These are phyloP conservation scores for Chrysotoxum bicinctum DNA, from an alignment of 2,888 invertebrate genomes.

Conservation along the genomic window DNA sequence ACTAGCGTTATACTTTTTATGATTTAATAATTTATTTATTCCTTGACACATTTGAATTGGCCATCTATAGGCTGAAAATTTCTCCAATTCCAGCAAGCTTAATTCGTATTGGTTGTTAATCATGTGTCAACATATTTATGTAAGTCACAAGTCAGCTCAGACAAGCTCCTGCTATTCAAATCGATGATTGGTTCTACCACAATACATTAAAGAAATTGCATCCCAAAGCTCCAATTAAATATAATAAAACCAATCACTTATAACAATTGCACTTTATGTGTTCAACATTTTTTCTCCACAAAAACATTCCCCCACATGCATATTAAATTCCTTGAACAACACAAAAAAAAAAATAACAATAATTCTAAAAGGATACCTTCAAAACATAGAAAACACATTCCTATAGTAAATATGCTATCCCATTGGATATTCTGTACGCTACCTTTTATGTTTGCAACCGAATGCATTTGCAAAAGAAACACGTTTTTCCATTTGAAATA, in stretches of 20 bases:
- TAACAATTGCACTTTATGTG: not conserved
- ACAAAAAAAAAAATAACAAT: not conserved
- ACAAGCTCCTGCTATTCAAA: too few relatives aligned
- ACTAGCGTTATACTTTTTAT: too few relatives aligned
- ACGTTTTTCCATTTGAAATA: slow-evolving; percentile 38
- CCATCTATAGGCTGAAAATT: too few relatives aligned
- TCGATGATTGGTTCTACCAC: too few relatives aligned
- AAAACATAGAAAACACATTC: not conserved
- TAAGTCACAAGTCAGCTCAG: too few relatives aligned
- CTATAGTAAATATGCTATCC: not conserved
- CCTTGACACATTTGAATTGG: too few relatives aligned
- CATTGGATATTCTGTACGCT: slow-evolving; percentile 33
- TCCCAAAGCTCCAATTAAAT: not conserved
- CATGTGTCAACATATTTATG: too few relatives aligned
- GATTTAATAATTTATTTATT: too few relatives aligned
- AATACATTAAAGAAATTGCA: not conserved
- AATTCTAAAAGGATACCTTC: not conserved
- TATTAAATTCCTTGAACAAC: not conserved
- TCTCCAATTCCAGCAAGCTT: too few relatives aligned
- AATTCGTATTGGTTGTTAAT: too few relatives aligned
- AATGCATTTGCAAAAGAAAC: slow-evolving; percentile 43
- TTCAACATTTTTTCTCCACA: not conserved
- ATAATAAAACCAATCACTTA: not conserved
- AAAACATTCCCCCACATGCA: not conserved
- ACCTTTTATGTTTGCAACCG: slow-evolving; percentile 1